Evolutionary conservation across 2,888 invertebrate genomes (phyloP), one percentile per base, ranked within the genome.

Genomic region (Pseudococcus jackbeardsleyi): DNA sequence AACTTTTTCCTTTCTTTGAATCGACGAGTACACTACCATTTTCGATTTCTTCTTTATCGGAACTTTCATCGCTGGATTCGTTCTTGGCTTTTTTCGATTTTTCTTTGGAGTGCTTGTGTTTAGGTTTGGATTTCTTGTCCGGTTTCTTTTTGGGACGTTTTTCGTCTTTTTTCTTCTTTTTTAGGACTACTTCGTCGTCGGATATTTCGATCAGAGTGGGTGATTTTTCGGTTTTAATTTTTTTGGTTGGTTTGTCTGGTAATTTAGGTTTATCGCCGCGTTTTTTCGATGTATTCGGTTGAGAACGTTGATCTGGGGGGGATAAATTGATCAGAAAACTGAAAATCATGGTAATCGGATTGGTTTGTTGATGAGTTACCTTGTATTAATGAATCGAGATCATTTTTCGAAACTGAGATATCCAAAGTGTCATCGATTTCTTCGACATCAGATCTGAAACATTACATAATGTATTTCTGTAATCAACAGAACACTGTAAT

Each of bases 1-100:
- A 91, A 90, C 92, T 92, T 89, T 92, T 92, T 5, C 89, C 89
- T 86, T 89, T 87, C 87, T 8, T 88, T 26, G 42, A 72, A 33
- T 42, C 59, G 2, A 59, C 33, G 0, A 26, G 19, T 0, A 59
- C 50, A 12, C 19, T 79, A 12, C 50, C 54, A 39, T 50, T n/a
- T 72, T 48, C n/a, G 50, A 17, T 42, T 5, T 54, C 77, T 15
- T 79, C 33, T 79, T 77, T 26, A 54, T 87, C 42, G 17, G 79
- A 79, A 46, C 79, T 79, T 79, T 79, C 79, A 33, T 33, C 48
- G 15, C n/a, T 79, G 11, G 48, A 77, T 33, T 87, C 54, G 48
- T 33, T 72, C 2, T 54, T 54, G n/a, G 33, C 19, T 46, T 79
- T 79, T 79, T 79, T 79, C n/a, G 79, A 79, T 79, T 79, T 59